These are phyloP conservation scores for Phyllotis vaccarum DNA, from an alignment of 2,797 vertebrate genomes.

Conservation along the genomic window DNA sequence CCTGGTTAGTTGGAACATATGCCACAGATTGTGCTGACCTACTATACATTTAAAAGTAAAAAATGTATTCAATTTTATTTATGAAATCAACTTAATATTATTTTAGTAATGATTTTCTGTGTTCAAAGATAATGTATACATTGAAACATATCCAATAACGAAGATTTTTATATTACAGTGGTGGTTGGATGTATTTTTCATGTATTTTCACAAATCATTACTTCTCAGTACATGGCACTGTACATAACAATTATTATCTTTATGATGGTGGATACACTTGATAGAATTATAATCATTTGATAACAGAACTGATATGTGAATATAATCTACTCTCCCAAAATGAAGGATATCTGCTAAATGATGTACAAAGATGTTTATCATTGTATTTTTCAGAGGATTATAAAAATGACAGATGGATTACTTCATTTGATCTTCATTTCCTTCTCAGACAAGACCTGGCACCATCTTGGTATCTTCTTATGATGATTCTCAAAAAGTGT, in stretches of 20 bases:
- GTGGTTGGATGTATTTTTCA: background rate
- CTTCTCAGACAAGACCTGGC: background rate
- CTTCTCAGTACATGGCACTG: background rate
- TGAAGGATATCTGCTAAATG: too few species aligned
- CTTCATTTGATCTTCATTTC: background rate
- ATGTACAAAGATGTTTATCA: too few species aligned
- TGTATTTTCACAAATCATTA: background rate
- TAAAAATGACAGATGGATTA: background rate
- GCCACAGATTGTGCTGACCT: background rate
- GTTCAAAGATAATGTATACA: background rate
- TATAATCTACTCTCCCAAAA: background rate
- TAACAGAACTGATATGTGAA: background rate
- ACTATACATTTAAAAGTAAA: background rate
- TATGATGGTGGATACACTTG: background rate
- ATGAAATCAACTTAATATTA: background rate
- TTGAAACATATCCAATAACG: background rate
- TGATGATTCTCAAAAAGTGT: background rate
- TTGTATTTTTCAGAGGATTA: too few species aligned
- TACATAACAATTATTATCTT: background rate
- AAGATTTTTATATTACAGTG: background rate
- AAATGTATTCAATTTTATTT: background rate
- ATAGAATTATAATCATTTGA: background rate
- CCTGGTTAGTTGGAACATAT: background rate
- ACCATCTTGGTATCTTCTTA: background rate
- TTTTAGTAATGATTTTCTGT: background rate